A percentile compares a stretch with the other conserved stretches of the same genome.
phyloP scores from a whole-genome alignment of 2,888 invertebrate genomes.

The Rhimphoctona megacephalus region DNA sequence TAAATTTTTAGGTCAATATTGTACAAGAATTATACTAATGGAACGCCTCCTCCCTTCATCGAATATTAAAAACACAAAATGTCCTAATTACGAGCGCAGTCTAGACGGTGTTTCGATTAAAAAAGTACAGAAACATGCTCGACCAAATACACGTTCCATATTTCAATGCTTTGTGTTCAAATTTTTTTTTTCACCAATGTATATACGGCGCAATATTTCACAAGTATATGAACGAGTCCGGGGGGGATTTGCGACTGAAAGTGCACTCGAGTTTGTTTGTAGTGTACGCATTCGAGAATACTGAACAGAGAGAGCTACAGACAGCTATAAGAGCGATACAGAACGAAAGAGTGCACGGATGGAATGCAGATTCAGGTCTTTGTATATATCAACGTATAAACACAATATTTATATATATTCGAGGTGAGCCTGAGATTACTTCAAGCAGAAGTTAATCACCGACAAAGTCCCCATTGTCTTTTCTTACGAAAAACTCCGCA shows the following conservation, averaged over 20 bases:
- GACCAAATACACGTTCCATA: constrained; percentile 15
- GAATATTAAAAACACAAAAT: not conserved
- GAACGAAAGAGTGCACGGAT: constrained; percentile 13
- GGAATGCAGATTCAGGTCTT: constrained; percentile 30
- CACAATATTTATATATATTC: not conserved
- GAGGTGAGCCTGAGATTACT: constrained; percentile 1
- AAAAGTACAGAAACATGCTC: constrained; percentile 1
- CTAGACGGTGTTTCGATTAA: not conserved
- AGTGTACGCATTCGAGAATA: constrained; percentile 47
- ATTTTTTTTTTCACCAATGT: constrained; percentile 24
- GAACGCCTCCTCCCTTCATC: not conserved
- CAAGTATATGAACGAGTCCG: not conserved
- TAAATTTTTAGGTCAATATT: not conserved
- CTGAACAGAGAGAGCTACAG: constrained; percentile 31
- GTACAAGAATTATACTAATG: not conserved
- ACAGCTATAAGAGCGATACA: constrained; percentile 24
- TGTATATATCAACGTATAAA: constrained; percentile 8
- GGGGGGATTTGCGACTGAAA: constrained; percentile 35
- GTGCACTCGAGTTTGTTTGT: constrained; percentile 44
- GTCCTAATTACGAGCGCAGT: not conserved
- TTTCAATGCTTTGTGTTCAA: constrained; percentile 7
- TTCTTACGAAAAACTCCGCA: not conserved
- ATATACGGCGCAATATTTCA: constrained; percentile 31
- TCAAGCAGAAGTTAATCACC: constrained; percentile 1
- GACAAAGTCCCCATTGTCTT: not conserved